A percentile compares a stretch with the other conserved stretches of the same genome.
phyloP scores from a whole-genome alignment of 2,113 vertebrate genomes.

The human region GRCh38 chr15:98872001-98872500 shows the following conservation, averaged over 20 bases:
- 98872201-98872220: background rate
- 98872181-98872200: background rate
- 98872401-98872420: background rate
- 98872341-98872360: too few relatives aligned
- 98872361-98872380: background rate
- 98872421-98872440: background rate
- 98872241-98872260: background rate
- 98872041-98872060: fast-evolving
- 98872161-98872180: background rate
- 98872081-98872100: background rate
- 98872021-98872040: background rate
- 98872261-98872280: background rate
- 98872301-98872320: background rate
- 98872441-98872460: background rate
- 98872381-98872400: background rate
- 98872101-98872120: background rate
- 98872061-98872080: background rate
- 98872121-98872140: background rate
- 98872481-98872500: background rate
- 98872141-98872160: background rate
- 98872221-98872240: background rate
- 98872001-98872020: background rate
- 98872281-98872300: background rate
- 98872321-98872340: background rate
- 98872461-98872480: background rate